These are phyloP conservation scores for Haplochromis vanheusdeni DNA, from an alignment of 2,113 vertebrate species.

Conservation along the genomic window DNA sequence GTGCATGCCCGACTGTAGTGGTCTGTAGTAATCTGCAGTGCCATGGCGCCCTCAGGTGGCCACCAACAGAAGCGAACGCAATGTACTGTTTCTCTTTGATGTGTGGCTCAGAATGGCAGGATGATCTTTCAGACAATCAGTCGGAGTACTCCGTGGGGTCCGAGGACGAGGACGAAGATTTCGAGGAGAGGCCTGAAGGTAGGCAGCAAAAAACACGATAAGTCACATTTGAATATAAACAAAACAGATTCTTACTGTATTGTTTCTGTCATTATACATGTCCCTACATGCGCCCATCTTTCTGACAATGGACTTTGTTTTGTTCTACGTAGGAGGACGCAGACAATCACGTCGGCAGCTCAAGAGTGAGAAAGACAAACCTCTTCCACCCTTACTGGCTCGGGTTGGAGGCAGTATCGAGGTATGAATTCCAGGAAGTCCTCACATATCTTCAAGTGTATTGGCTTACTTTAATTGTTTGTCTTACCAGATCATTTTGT, in stretches of 20 bases:
- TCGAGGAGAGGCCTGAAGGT: conserved; percentile 96
- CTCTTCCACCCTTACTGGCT: conserved; percentile 89
- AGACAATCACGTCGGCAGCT: conserved; percentile 92
- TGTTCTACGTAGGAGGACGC: conserved; percentile 76
- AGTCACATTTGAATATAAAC: neutral
- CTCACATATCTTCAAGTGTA: neutral
- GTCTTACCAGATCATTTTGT: neutral
- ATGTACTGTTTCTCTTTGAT: conserved; percentile 70
- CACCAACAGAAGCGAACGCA: conserved; percentile 58
- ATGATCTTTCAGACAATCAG: conserved; percentile 97
- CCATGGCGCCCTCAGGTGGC: conserved; percentile 62
- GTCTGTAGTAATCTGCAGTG: conserved; percentile 63
- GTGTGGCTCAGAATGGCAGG: conserved; percentile 91
- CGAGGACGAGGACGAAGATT: conserved; percentile 98
- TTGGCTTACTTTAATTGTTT: neutral
- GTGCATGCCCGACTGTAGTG: conserved; percentile 37
- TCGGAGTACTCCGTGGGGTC: conserved; percentile 97
- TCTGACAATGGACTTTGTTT: neutral
- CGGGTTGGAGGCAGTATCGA: conserved; percentile 95
- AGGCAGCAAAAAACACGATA: neutral
- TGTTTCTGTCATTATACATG: neutral
- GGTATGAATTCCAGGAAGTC: conserved; percentile 62
- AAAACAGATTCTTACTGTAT: neutral
- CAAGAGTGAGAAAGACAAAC: conserved; percentile 92
- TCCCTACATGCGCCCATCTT: neutral